Evolutionary conservation across 2,113 vertebrate genomes (phyloP).

Genomic region (Condylura cristata): DNA sequence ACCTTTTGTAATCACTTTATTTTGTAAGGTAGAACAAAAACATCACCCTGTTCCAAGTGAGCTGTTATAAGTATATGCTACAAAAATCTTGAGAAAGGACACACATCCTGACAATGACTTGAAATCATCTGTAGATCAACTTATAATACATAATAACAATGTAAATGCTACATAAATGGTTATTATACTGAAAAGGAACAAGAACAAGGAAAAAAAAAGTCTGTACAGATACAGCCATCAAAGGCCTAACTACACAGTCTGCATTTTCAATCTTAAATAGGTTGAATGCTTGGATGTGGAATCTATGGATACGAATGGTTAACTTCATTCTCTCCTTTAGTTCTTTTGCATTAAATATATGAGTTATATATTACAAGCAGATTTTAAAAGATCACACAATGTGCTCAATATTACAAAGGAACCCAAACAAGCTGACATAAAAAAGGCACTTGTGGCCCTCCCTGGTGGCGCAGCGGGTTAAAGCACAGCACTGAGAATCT

Average conservation of each 20-base stretch:
- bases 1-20: background rate
- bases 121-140: background rate
- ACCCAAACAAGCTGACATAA: background rate
- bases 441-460: background rate
- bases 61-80: background rate
- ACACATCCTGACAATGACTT: background rate
- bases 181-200: too few species aligned
- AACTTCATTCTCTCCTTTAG: background rate
- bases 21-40: background rate
- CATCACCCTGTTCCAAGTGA: background rate
- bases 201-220: background rate
- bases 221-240: background rate
- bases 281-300: background rate
- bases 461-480: too few species aligned
- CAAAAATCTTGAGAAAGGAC: background rate
- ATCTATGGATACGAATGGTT: background rate
- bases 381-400: background rate
- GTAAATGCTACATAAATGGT: background rate
- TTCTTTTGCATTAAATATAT: background rate
- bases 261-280: too few species aligned
- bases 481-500: too few species aligned
- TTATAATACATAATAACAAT: background rate
- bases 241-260: too few species aligned
- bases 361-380: background rate
- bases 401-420: background rate